These are phyloP conservation scores for Protaetia brevitarsis DNA, from an alignment of 1,140 invertebrate genomes.

Conservation along the genomic window DNA sequence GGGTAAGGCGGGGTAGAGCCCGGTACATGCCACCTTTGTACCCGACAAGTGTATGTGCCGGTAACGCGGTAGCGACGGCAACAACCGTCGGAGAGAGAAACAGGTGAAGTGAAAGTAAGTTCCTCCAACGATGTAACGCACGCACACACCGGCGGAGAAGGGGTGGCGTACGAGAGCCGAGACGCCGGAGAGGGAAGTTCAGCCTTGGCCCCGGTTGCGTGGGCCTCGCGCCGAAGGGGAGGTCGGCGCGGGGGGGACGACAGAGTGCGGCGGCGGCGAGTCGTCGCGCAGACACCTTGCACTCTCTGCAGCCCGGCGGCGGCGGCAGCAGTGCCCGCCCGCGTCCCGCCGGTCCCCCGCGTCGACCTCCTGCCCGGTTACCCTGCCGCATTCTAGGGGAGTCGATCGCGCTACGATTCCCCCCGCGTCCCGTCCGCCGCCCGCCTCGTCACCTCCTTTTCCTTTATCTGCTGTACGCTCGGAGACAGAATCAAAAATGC, in stretches of 20 bases:
- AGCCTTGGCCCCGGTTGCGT: conserved; percentile 40
- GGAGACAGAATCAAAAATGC: not conserved
- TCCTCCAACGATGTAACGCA: not conserved
- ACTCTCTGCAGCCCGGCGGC: conserved; percentile 45
- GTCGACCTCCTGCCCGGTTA: conserved; percentile 11
- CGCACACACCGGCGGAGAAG: not conserved
- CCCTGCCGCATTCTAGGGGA: conserved; percentile 1
- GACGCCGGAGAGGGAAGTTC: conserved; percentile 11
- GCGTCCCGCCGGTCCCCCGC: conserved; percentile 23
- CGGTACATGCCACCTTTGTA: not conserved
- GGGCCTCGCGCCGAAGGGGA: conserved; percentile 36
- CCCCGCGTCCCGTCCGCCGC: not conserved
- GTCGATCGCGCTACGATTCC: conserved; percentile 12
- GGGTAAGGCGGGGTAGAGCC: not conserved
- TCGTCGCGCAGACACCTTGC: conserved; percentile 52
- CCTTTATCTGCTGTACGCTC: not conserved
- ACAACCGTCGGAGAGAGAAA: conserved; percentile 7
- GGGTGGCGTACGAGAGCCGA: no score
- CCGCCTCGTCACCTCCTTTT: not conserved
- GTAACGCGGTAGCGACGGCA: conserved; percentile 4
- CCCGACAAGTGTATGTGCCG: not conserved
- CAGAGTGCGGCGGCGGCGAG: conserved; percentile 43
- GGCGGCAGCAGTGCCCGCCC: conserved; percentile 33
- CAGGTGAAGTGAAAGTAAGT: conserved; percentile 27
- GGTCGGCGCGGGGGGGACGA: conserved; percentile 39